Evolutionary conservation across 2,797 vertebrate genomes (phyloP), one percentile per base, ranked within the genome.

Genomic region (Podarcis lilfordi): DNA sequence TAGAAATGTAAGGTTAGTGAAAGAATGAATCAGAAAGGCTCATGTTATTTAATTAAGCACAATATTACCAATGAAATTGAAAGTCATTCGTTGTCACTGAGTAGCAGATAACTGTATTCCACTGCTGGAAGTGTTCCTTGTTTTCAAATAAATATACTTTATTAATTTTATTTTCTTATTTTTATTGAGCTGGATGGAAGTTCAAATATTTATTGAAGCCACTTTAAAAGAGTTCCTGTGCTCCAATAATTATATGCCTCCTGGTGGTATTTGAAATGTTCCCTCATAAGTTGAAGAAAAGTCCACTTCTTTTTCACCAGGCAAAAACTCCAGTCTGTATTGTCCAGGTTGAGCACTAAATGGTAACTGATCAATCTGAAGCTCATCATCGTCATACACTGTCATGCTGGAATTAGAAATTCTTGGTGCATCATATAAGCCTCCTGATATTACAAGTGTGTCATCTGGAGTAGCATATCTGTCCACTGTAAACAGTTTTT

Each of bases 391-490:
- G 85, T 92, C 91, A 75, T 93, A 76, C 55, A 88, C 61, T 8
- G 93, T 90, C 84, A 69, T 90, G 82, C 95, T 95, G 85, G 96
- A 95, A 89, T 98, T 97, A 43, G 96, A 96, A 93, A 97, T 96
- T 66, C 95, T 90, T 90, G 96, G 95, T 84, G 93, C 96, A 85
- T 98, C 96, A 81, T 97, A 97, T 85, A 98, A 96, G 89, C 96
- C 97, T 93, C 97, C 96, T 89, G 97, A 97, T 94, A 97, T 97
- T 3, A 97, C 94, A 2, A 97, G 95, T 4, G 96, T 97, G 93
- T 97, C 97, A 23, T 97, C 94, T 21, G 96, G 93, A 75, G 93
- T 85, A 29, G 72, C 85, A 80, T 96, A 97, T 61, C 87, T 90
- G 93, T 95, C 96, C 95, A 91, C 95, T 95, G 89, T 55, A 87